A percentile compares a stretch with the other conserved stretches of the same genome.
Conservation (phyloP, 2,797 vertebrate genomes). For the Acanthis flammea region DNA sequence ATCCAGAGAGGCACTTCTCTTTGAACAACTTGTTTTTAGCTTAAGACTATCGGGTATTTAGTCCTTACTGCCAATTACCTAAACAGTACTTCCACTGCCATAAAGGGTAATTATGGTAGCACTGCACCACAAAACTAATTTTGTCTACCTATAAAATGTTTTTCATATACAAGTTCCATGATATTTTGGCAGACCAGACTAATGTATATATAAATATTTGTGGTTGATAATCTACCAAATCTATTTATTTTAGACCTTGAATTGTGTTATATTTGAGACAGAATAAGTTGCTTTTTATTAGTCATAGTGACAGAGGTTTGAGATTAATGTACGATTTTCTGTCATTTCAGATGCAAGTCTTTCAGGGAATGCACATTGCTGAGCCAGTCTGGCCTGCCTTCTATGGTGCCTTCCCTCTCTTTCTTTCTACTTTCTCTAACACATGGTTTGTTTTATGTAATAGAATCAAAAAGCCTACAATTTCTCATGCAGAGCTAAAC, state of each 20-base stretch:
- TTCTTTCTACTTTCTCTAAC: neutral
- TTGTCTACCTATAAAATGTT: slow-evolving; percentile 29
- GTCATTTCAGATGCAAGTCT: neutral
- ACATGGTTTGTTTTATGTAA: neutral
- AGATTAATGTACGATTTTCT: slow-evolving; percentile 33
- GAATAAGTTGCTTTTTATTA: slow-evolving; percentile 41
- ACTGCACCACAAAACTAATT: slow-evolving; percentile 22
- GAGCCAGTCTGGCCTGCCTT: neutral
- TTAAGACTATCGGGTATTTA: neutral
- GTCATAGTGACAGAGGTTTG: neutral
- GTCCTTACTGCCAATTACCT: neutral
- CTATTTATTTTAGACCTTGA: slow-evolving; percentile 51
- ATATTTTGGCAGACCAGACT: slow-evolving; percentile 56
- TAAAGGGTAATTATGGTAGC: slow-evolving; percentile 16
- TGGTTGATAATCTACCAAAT: slow-evolving; percentile 60
- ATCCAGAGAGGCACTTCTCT: neutral
- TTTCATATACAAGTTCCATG: slow-evolving; percentile 33
- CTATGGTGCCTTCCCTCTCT: neutral
- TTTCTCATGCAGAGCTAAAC: neutral
- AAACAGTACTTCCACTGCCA: neutral
- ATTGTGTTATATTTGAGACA: slow-evolving; percentile 53
- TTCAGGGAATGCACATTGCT: neutral
- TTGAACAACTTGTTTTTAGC: neutral
- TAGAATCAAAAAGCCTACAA: neutral
- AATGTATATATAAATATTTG: slow-evolving; percentile 66